phyloP scores from a whole-genome alignment of 1,140 invertebrate species.

The Ctenoplectra terminalis region DNA sequence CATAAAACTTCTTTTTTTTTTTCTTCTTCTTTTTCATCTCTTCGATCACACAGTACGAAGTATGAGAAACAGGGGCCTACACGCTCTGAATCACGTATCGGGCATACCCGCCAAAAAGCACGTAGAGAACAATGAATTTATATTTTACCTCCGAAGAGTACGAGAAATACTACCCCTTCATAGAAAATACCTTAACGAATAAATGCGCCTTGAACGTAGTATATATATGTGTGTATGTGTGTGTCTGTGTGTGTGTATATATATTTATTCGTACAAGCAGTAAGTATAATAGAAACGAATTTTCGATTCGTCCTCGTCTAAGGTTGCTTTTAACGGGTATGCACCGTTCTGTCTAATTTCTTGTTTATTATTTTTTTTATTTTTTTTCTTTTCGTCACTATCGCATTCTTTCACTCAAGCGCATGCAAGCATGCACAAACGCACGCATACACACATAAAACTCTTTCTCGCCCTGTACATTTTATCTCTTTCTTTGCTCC shows the following conservation, averaged over 20 bases:
- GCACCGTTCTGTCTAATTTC: slow-evolving; percentile 18
- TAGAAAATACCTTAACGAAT: no score
- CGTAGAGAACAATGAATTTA: slow-evolving; percentile 6
- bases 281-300: slow-evolving; percentile 33
- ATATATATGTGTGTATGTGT: background rate
- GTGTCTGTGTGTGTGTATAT: no score
- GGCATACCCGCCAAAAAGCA: slow-evolving; percentile 40
- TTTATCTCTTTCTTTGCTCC: background rate
- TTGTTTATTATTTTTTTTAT: slow-evolving; percentile 27
- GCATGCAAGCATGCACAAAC: slow-evolving; percentile 18
- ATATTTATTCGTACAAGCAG: slow-evolving; percentile 35
- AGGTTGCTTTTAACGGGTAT: slow-evolving; percentile 38
- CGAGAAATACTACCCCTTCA: slow-evolving; percentile 1
- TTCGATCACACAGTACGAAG: slow-evolving; percentile 60
- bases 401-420: slow-evolving; percentile 37
- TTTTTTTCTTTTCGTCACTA: slow-evolving; percentile 13
- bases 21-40: slow-evolving; percentile 41
- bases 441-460: background rate
- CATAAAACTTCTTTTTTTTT: slow-evolving; percentile 51
- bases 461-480: slow-evolving; percentile 30
- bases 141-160: background rate
- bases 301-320: slow-evolving; percentile 4
- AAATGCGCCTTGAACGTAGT: slow-evolving; percentile 50
- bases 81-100: slow-evolving; percentile 39
- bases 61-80: slow-evolving; percentile 60